These are phyloP conservation scores for Cryptomyrus ogoouensis DNA, from an alignment of 2,113 vertebrate species.

Conservation along the genomic window DNA sequence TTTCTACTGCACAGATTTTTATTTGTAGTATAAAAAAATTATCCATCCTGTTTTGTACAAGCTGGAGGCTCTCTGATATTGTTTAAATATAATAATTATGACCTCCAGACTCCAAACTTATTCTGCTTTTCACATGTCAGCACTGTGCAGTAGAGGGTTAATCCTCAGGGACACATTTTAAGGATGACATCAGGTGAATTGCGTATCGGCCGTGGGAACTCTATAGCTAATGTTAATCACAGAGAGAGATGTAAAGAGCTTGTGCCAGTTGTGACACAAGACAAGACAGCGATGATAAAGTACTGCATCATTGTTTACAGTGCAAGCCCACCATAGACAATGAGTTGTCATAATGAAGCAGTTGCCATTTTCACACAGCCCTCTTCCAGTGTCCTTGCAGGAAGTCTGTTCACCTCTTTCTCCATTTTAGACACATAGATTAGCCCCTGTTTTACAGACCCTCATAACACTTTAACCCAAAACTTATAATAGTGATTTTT, in stretches of 20 bases:
- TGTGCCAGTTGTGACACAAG: neutral
- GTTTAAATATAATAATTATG: neutral
- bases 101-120: neutral
- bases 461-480: neutral
- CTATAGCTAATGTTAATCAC: neutral
- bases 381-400: neutral
- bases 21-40: neutral
- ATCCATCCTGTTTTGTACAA: neutral
- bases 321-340: neutral
- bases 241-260: neutral
- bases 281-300: neutral
- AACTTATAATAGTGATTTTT: neutral
- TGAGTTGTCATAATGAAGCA: neutral
- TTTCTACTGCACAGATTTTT: neutral
- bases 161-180: neutral
- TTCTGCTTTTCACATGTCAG: neutral
- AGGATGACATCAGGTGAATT: neutral
- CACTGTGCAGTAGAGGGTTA: neutral
- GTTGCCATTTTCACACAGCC: neutral
- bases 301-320: neutral
- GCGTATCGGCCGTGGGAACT: neutral
- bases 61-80: neutral
- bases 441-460: neutral
- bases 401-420: neutral
- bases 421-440: neutral